Evolutionary conservation across 2,797 vertebrate species (phyloP).

Genomic region (Diplodus sargus): DNA sequence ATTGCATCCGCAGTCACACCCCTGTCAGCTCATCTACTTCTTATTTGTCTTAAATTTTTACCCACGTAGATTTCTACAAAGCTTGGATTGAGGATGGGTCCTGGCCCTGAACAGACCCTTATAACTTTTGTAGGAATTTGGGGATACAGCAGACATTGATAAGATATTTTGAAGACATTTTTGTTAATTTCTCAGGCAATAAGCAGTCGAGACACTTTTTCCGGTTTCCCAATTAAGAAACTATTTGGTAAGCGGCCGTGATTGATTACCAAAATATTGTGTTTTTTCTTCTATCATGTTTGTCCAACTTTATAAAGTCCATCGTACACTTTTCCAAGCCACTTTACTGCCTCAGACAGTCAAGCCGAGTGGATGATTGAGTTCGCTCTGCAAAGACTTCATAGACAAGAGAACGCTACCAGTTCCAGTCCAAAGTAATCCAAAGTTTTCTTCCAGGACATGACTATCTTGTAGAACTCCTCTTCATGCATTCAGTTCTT

Average conservation of each 20-base stretch:
- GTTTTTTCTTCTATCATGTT: neutral
- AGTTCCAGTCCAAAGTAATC: conserved; percentile 29
- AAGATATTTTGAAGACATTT: neutral
- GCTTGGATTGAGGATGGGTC: no score
- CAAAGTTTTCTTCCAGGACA: conserved; percentile 38
- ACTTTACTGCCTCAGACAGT: conserved; percentile 17
- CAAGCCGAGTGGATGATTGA: conserved; percentile 20
- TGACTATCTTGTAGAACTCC: conserved; percentile 1
- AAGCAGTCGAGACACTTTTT: neutral
- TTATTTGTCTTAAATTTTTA: no score
- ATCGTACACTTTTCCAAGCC: conserved; percentile 24
- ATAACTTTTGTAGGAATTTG: no score
- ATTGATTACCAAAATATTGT: neutral
- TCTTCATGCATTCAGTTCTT: neutral
- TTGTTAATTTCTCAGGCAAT: neutral
- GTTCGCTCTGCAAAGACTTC: conserved; percentile 37
- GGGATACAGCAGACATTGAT: no score
- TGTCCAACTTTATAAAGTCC: conserved; percentile 36
- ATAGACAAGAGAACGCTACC: conserved; percentile 12
- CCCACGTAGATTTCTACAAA: no score
- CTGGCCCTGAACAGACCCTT: no score
- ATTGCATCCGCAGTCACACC: no score
- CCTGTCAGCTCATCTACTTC: no score
- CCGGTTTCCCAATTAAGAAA: neutral
- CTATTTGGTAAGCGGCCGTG: neutral